Evolutionary conservation across 1,140 invertebrate genomes (phyloP), one percentile per base, ranked within the genome.

Genomic region (Mesaphorura yosii): DNA sequence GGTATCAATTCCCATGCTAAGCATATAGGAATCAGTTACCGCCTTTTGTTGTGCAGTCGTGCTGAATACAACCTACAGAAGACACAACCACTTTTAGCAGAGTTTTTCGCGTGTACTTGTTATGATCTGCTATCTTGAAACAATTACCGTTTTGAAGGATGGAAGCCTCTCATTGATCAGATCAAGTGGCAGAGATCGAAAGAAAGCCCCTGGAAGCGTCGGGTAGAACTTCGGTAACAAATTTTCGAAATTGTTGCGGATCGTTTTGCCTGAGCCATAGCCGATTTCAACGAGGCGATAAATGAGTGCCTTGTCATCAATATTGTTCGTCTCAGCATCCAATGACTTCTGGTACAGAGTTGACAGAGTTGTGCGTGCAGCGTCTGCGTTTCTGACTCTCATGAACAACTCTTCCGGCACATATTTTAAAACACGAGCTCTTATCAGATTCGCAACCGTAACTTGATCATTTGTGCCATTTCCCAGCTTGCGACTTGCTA

Each of bases 361-460:
- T 55, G 29, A 61, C 52, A 61, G 15, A 2, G n/a, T 17, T 26
- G 47, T 51, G n/a, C n/a, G n/a, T 1, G 59, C 59, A n/a, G 55
- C 53, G 42, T 42, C 40, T 3, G 40, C 7, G 29, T 61, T 54
- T 20, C 27, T 57, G 28, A 58, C 53, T 52, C 55, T 57, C 55
- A 61, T 58, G 10, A 61, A 46, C 26, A 58, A 56, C 31, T 61
- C 55, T 40, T 61, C 55, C 3, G 59, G 55, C 14, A 61, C 59
- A 1, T 60, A 38, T 27, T 52, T 28, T 0, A 61, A 38, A n/a
- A 61, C 40, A 15, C 44, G 29, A 1, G 53, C 50, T 10, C n/a
- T 23, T 6, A 23, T 23, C 15, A 61, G 39, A 15, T 31, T 48
- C 17, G 5, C 17, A 7, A 17, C 27, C 7, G 37, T 46, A 26